phyloP scores from a whole-genome alignment of 2,797 vertebrate species.

The Sphenodon punctatus region DNA sequence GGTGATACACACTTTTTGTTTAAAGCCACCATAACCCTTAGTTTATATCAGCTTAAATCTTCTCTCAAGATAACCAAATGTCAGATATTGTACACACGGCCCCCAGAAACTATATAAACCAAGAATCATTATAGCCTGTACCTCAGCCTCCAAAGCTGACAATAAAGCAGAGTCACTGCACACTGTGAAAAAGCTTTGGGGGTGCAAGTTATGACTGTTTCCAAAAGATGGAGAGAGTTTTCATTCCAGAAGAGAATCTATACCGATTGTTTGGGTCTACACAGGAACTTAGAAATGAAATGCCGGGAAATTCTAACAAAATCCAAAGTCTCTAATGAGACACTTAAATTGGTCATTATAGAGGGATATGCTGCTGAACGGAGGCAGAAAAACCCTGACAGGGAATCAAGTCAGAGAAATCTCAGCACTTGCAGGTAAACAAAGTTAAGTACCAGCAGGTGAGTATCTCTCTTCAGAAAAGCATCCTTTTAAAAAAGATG shows the following conservation, averaged over 20 bases:
- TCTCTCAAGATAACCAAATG: not conserved
- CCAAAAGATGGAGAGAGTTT: constrained; percentile 5
- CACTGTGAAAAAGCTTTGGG: not conserved
- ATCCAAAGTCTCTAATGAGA: constrained; percentile 25
- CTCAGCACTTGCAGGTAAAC: constrained; percentile 7
- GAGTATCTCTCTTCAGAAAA: not conserved
- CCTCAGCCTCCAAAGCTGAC: not conserved
- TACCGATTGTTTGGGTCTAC: constrained; percentile 15
- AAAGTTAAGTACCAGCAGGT: not conserved
- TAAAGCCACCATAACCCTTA: too few relatives aligned
- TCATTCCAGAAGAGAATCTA: constrained; percentile 42
- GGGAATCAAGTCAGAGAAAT: not conserved
- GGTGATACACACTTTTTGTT: too few relatives aligned
- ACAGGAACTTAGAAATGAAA: constrained; percentile 8
- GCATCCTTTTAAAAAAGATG: not conserved
- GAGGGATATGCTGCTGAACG: not conserved
- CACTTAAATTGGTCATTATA: constrained; percentile 17
- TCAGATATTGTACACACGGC: not conserved
- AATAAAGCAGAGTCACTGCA: not conserved
- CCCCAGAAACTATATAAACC: not conserved
- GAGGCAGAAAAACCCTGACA: not conserved
- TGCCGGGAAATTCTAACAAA: constrained; percentile 27
- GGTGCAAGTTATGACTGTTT: constrained; percentile 6
- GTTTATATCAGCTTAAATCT: constrained; percentile 19
- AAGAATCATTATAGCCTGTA: not conserved